Percentiles rank a stretch among this genome's conserved stretches.
Conservation (phyloP, 2,797 vertebrate species). For the Chelmon rostratus region DNA sequence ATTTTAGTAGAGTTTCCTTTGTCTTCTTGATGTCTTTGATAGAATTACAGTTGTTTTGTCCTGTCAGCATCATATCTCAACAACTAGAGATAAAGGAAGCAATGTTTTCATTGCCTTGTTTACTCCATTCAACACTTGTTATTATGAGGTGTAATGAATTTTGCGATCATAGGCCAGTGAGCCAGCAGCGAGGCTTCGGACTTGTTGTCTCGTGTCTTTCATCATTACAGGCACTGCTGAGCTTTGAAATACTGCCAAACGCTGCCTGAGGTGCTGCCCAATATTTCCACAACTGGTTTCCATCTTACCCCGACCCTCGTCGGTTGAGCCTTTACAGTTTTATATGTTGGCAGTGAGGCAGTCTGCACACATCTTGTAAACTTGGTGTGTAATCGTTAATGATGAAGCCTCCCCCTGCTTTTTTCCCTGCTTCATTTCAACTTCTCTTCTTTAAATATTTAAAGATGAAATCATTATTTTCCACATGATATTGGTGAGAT, state of each 20-base stretch:
- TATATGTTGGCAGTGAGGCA: neutral
- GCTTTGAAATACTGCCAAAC: slow-evolving; percentile 32
- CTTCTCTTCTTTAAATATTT: neutral
- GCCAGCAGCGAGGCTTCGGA: neutral
- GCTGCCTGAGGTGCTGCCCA: slow-evolving; percentile 18
- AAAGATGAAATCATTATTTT: slow-evolving; percentile 33
- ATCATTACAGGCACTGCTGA: neutral
- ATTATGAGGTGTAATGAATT: slow-evolving; percentile 1
- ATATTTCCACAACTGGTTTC: slow-evolving; percentile 53
- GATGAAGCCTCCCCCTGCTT: neutral
- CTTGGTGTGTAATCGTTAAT: slow-evolving; percentile 22
- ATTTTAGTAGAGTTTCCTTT: neutral
- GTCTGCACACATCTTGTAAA: slow-evolving; percentile 40
- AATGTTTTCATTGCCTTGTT: neutral
- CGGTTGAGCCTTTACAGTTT: slow-evolving; percentile 18
- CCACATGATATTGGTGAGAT: neutral
- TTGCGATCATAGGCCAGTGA: neutral
- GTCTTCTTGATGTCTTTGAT: neutral
- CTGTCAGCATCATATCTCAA: neutral
- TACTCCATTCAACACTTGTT: neutral
- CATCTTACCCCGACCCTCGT: slow-evolving; percentile 28
- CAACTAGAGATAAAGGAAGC: neutral
- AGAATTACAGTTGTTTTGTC: neutral
- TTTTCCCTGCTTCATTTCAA: slow-evolving; percentile 2
- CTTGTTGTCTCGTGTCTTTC: slow-evolving; percentile 15